These are phyloP conservation scores for Acanthis flammea DNA, from an alignment of 2,797 vertebrate genomes.

Conservation along the genomic window DNA sequence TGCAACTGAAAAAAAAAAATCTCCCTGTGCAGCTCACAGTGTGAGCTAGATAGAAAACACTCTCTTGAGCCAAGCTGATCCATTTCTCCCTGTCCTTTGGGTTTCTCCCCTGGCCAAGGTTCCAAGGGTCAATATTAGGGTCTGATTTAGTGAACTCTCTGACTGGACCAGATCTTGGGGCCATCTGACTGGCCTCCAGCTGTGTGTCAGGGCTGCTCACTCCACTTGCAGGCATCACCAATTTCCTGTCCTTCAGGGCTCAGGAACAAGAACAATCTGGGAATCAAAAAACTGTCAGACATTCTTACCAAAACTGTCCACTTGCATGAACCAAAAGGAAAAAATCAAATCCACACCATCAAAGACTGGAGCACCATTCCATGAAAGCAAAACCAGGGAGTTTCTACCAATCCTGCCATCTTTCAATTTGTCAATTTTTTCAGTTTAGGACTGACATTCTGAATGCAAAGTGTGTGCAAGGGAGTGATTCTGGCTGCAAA, in stretches of 20 bases:
- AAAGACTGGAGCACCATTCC: not conserved
- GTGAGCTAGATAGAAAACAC: not conserved
- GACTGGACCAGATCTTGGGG: not conserved
- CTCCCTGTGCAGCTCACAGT: not conserved
- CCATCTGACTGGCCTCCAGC: not conserved
- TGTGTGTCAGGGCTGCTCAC: too few relatives aligned
- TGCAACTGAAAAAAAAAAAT: not conserved
- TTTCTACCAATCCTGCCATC: not conserved
- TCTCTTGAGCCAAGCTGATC: too few relatives aligned
- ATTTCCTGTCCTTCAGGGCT: not conserved
- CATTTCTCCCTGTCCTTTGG: not conserved
- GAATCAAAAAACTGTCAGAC: not conserved
- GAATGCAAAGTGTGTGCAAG: not conserved
- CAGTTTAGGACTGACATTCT: not conserved
- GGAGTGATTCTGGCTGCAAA: not conserved
- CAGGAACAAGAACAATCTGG: not conserved
- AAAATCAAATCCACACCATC: not conserved
- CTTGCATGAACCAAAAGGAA: not conserved
- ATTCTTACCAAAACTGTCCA: not conserved
- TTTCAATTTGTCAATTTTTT: not conserved
- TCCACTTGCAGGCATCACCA: accelerated
- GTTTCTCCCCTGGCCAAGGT: not conserved
- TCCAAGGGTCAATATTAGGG: not conserved
- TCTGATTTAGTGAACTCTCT: not conserved
- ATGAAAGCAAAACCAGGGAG: not conserved